Evolutionary conservation across 1,140 invertebrate genomes (phyloP), one percentile per base, ranked within the genome.

Genomic region (Macrobrachium rosenbergii): DNA sequence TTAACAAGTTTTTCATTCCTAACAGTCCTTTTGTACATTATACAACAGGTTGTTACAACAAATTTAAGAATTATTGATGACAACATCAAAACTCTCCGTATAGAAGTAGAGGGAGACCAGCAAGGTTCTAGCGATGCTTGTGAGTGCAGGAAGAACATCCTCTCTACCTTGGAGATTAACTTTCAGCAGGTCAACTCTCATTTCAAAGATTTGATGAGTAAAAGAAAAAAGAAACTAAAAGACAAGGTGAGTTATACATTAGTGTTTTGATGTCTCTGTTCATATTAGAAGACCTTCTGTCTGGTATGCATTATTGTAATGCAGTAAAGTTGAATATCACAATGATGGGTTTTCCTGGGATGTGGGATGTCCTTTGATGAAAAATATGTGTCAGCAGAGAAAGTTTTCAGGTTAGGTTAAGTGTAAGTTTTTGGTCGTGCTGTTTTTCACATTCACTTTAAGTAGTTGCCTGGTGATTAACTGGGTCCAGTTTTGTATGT

Each of bases 181-280:
- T 88, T 83, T 73, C 86, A 88, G 28, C 72, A 78, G 43, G 82
- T 83, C 11, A 83, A 79, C 63, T 81, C 84, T 3, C 81, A 69
- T 64, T 85, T 89, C 62, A 85, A 89, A 28, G 93, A 88, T 8
- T 82, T 88, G 75, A 88, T 78, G 72, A 81, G 82, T 23, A 8
- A 67, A 21, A 82, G 86, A 28, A 76, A 63, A 67, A 88, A 82
- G 52, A 88, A 69, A 59, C 72, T 78, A 77, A 88, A 88, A 58
- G 94, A 82, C 93, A 95, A 52, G 93, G 95, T 82, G 94, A 95
- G 62, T 72, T n/a, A 59, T 63, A 21, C 0, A 19, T 64, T 45
- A 72, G 0, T 23, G 67, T 3, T 12, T 21, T 5, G 5, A 52
- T 52, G 45, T 6, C 45, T 6, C 10, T 6, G 5, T 52, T 52